phyloP scores from a whole-genome alignment of 2,888 invertebrate species.

The Pollenia angustigena region DNA sequence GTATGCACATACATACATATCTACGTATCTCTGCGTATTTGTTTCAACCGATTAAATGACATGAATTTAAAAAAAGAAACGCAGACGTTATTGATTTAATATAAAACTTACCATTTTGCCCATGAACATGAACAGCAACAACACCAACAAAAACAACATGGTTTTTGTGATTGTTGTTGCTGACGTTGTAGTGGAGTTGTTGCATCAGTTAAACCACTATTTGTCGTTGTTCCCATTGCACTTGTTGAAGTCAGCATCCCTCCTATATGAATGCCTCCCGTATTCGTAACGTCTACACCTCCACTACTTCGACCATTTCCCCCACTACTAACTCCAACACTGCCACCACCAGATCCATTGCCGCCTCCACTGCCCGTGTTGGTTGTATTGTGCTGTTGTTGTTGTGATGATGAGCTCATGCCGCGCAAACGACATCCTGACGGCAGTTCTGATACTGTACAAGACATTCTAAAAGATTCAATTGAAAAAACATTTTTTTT shows the following conservation, averaged over 20 bases:
- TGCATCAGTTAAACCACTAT: conserved; percentile 71
- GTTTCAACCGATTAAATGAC: neutral
- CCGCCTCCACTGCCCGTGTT: conserved; percentile 78
- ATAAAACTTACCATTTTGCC: conserved; percentile 83
- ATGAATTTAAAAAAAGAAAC: neutral
- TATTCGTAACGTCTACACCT: conserved; percentile 75
- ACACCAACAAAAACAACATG: conserved; percentile 89
- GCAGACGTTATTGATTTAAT: conserved; percentile 4
- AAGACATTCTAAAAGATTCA: conserved; percentile 85
- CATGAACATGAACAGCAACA: conserved; percentile 90
- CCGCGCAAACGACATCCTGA: conserved; percentile 84
- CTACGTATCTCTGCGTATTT: neutral
- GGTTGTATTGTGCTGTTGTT: conserved; percentile 80
- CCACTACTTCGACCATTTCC: conserved; percentile 67
- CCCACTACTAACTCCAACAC: conserved; percentile 75
- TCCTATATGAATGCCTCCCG: conserved; percentile 79
- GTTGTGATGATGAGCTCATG: conserved; percentile 83
- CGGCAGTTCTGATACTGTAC: conserved; percentile 86
- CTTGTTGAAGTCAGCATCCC: conserved; percentile 77
- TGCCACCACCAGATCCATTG: conserved; percentile 71
- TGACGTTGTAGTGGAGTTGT: conserved; percentile 77
- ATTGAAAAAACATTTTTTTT: neutral
- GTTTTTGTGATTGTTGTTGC: conserved; percentile 85
- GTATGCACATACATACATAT: conserved; percentile 23
- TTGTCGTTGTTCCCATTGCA: conserved; percentile 76